Conservation (phyloP, 2,797 vertebrate species). For the Microctenopoma lineatum region DNA sequence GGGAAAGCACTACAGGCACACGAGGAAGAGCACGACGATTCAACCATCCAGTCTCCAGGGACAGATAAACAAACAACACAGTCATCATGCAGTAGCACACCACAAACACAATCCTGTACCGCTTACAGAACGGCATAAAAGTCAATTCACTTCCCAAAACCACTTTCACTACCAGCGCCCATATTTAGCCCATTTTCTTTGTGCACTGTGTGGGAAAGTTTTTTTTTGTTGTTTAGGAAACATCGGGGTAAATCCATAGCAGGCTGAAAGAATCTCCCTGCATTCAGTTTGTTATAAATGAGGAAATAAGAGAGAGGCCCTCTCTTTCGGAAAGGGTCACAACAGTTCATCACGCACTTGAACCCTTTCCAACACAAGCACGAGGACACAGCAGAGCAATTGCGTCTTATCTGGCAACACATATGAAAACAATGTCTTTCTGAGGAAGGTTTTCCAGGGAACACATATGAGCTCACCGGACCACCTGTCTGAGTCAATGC, state of each 20-base stretch:
- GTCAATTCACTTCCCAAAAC: conserved; percentile 18
- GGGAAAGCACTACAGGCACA: conserved; percentile 53
- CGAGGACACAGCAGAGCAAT: conserved; percentile 63
- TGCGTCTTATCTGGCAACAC: conserved; percentile 67
- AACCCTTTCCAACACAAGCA: conserved; percentile 71
- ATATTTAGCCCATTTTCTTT: conserved; percentile 17
- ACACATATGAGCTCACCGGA: conserved; percentile 45
- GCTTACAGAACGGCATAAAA: conserved; percentile 30
- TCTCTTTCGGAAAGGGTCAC: conserved; percentile 56
- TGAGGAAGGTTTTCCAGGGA: conserved; percentile 66
- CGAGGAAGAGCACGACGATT: conserved; percentile 49
- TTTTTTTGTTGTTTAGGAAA: conserved; percentile 29
- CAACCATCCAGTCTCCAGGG: conserved; percentile 67
- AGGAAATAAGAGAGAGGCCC: conserved; percentile 63
- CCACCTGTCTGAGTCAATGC: conserved; percentile 53
- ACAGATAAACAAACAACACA: conserved; percentile 61
- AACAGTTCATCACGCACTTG: conserved; percentile 69
- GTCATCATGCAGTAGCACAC: conserved; percentile 63
- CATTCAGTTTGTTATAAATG: conserved; percentile 45
- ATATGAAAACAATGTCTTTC: conserved; percentile 68
- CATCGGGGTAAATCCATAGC: conserved; percentile 25
- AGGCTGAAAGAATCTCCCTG: conserved; percentile 32
- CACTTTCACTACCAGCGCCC: conserved; percentile 6
- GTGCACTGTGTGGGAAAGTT: background rate
- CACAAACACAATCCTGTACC: conserved; percentile 42